These are phyloP conservation scores for Galeopterus variegatus DNA, from an alignment of 2,113 vertebrate genomes.

Conservation along the genomic window DNA sequence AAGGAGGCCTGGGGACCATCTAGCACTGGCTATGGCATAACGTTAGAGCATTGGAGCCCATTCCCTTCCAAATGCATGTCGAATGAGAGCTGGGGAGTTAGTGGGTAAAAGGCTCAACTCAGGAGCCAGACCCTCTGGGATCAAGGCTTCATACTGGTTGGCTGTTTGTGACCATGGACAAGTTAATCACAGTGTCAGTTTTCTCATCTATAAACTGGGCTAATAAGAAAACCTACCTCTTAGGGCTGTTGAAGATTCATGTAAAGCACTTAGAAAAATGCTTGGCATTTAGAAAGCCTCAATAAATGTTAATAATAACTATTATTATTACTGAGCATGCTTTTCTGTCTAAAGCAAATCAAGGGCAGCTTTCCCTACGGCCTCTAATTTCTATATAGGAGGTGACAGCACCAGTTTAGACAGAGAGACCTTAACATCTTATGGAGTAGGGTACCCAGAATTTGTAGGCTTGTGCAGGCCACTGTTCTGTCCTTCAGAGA, in stretches of 20 bases:
- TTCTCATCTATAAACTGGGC: not conserved
- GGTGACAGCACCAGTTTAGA: not conserved
- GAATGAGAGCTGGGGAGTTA: not conserved
- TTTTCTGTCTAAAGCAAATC: conserved; percentile 26
- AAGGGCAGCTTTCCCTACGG: not conserved
- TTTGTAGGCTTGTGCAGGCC: not conserved
- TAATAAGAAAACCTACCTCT: conserved; percentile 14
- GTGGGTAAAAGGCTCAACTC: not conserved
- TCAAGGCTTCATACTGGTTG: not conserved
- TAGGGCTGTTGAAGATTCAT: not conserved
- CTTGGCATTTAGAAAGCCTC: not conserved
- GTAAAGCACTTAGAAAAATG: conserved; percentile 34
- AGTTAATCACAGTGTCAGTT: not conserved
- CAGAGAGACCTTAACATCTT: not conserved
- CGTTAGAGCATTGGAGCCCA: accelerated
- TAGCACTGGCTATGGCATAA: not conserved
- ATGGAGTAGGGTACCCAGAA: accelerated
- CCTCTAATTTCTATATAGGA: not conserved
- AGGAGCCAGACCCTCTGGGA: not conserved
- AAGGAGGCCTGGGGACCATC: accelerated
- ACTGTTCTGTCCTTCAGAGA: not conserved
- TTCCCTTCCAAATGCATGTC: not conserved
- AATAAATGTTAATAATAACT: not conserved
- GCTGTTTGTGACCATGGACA: not conserved
- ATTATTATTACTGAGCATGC: not conserved